Evolutionary conservation across 2,888 invertebrate genomes (phyloP), one percentile per base, ranked within the genome.

Genomic region (Sphaerolaimus hirsutus): DNA sequence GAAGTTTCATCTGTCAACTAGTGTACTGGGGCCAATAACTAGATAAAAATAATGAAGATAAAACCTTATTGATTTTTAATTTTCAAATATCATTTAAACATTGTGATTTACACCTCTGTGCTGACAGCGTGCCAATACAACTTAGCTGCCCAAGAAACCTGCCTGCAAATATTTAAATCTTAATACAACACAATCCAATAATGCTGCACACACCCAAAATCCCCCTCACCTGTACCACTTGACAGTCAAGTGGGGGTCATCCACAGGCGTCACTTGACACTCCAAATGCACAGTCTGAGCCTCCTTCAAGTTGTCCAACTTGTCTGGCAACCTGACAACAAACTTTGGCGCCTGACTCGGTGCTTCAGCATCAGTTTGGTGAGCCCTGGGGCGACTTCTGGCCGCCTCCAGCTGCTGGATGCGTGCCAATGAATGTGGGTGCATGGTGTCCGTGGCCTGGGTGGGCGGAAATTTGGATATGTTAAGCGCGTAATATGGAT

Each of bases 211-310:
- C 21, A 14, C 10, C 7, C n/a, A n/a, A 12, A 14, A 17, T 40
- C 21, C 7, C 41, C 10, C 27, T 17, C 22, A 42, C 25, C 42
- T 42, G 7, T 14, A 40, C 93, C 91, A 93, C 68, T 91, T 89
- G 7, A 93, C 84, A 54, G 78, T 77, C 86, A 93, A 87, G 1
- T 83, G 83, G 2, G 89, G 84, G 66, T 93, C 93, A 58, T 89
- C 87, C 19, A 89, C 82, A 0, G 93, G 93, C 1, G 83, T 81
- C 35, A 93, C 70, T 4, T 87, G 87, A 1, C 86, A 86, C 68
- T 89, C 89, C 56, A 91, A 70, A 65, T 89, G 89, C 48, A 83
- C 80, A 46, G 79, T 79, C 50, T 75, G 74, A 23, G 86, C 86
- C 69, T 91, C 89, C 14, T 78, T 73, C 19, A 82, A 74, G 58